These are phyloP conservation scores for Drosophila mauritiana DNA, from an alignment of 1,140 invertebrate genomes.

Conservation along the genomic window DNA sequence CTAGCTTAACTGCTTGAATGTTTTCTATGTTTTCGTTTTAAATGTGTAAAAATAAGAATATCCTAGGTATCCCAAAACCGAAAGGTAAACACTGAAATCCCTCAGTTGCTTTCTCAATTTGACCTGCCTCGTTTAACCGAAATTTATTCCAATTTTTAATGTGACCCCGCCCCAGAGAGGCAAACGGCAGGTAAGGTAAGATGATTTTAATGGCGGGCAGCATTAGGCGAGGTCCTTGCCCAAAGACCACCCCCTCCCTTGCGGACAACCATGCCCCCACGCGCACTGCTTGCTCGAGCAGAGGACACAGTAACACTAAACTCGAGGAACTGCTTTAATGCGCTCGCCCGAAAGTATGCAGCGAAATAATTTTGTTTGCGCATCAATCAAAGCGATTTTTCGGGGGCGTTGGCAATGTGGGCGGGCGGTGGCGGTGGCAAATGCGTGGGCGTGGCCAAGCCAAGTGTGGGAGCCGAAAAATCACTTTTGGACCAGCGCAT, in stretches of 20 bases:
- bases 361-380: conserved; percentile 39
- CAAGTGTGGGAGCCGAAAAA: conserved; percentile 7
- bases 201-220: conserved; percentile 25
- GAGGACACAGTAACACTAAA: conserved; percentile 22
- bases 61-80: conserved; percentile 24
- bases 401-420: too few species aligned
- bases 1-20: too few species aligned
- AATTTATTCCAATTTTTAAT: conserved; percentile 62
- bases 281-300: background rate
- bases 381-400: conserved; percentile 40
- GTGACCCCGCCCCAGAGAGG: conserved; percentile 22
- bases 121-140: conserved; percentile 46
- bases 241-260: background rate
- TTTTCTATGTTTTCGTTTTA: background rate
- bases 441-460: conserved; percentile 11
- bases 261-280: background rate
- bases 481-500: conserved; percentile 37
- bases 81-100: background rate
- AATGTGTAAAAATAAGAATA: background rate
- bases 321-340: conserved; percentile 31
- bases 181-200: conserved; percentile 21
- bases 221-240: conserved; percentile 16
- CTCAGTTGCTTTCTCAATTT: conserved; percentile 29
- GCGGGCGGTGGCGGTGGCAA: background rate
- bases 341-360: conserved; percentile 34